Evolutionary conservation across 2,797 vertebrate species (phyloP), one percentile per base, ranked within the genome.

Genomic region (Neopelma chrysocephalum): DNA sequence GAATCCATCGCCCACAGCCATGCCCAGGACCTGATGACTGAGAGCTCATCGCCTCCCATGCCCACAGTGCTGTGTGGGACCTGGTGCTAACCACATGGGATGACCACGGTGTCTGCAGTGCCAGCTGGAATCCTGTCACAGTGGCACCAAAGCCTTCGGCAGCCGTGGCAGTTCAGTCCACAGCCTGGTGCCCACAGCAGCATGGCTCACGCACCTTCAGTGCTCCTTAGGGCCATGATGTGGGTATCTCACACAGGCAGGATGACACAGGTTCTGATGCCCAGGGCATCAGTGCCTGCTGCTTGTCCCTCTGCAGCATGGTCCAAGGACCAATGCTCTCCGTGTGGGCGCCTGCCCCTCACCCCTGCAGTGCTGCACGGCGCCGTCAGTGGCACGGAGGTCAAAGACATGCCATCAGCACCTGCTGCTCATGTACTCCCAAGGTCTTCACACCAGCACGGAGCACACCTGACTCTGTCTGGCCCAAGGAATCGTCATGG

Each of bases 281-380:
- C 64, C 40, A 14, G 0, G 6, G 76, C 89, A 90, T 51, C 42
- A 12, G 47, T 22, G 48, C 26, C 78, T 29, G 42, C 47, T 54
- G 50, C 22, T 36, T 9, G 15, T 14, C 25, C 15, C 51, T 61
- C 36, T 29, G 70, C 34, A 66, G 15, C 0, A 1, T 6, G 10
- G 42, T 57, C 64, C 1, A 0, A 61, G n/a, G 54, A 65, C 38
- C 60, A 84, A 18, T 0, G 0, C 8, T 27, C 9, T 6, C 1
- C 15, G 70, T 22, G 43, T 1, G 16, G 42, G 57, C 0, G 3
- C 32, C 73, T 40, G 76, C 43, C 20, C 47, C 69, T 40, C n/a
- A 45, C 6, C 47, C n/a, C 10, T 5, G 8, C 64, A 61, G 23
- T 19, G 53, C 75, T 34, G 60, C 31, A 16, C 22, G 8, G 26